These are phyloP conservation scores for Mayetiola destructor DNA, from an alignment of 2,888 invertebrate genomes.

Conservation along the genomic window DNA sequence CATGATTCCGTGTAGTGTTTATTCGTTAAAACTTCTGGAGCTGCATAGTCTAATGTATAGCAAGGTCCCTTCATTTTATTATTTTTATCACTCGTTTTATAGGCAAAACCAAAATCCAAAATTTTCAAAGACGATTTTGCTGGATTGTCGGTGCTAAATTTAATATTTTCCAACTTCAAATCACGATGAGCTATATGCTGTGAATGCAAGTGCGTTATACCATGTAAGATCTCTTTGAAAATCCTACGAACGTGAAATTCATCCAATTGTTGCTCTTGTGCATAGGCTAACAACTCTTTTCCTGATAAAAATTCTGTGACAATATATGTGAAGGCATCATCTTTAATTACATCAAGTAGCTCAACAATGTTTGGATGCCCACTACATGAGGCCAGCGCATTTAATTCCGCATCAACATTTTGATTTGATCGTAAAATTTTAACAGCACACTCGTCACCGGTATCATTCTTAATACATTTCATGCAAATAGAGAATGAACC, in stretches of 20 bases:
- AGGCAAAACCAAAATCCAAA: slow-evolving; percentile 92
- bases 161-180: slow-evolving; percentile 75
- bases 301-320: slow-evolving; percentile 75
- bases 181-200: slow-evolving; percentile 81
- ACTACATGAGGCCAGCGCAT: slow-evolving; percentile 66
- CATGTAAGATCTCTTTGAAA: slow-evolving; percentile 66
- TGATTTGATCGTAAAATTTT: slow-evolving; percentile 43
- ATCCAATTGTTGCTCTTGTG: slow-evolving; percentile 50
- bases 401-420: slow-evolving; percentile 45
- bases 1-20: slow-evolving; percentile 74
- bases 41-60: slow-evolving; percentile 77
- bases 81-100: slow-evolving; percentile 34
- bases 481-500: slow-evolving; percentile 83
- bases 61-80: slow-evolving; percentile 61
- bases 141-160: slow-evolving; percentile 37
- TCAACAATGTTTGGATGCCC: slow-evolving; percentile 79
- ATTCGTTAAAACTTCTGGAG: slow-evolving; percentile 74
- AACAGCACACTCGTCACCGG: slow-evolving; percentile 67
- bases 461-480: slow-evolving; percentile 57
- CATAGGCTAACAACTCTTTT: slow-evolving; percentile 61
- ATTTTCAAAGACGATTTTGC: slow-evolving; percentile 42
- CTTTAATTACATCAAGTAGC: slow-evolving; percentile 68
- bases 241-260: slow-evolving; percentile 68
- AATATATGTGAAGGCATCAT: slow-evolving; percentile 77
- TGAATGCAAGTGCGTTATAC: slow-evolving; percentile 72